Percentiles rank a stretch among this genome's conserved stretches.
Conservation (phyloP, 2,797 vertebrate genomes). For the Cyprinella venusta region DNA sequence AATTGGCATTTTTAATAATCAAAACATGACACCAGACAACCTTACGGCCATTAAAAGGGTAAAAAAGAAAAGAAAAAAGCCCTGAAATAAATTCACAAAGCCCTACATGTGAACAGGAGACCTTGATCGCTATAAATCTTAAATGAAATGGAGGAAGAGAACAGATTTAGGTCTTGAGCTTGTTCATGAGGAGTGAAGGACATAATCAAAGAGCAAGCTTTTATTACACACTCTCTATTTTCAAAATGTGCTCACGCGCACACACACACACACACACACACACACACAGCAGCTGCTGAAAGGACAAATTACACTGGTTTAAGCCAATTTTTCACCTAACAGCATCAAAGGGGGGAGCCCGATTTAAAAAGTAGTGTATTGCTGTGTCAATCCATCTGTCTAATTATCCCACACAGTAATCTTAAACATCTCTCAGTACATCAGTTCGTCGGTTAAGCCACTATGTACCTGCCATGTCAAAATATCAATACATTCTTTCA, state of each 20-base stretch:
- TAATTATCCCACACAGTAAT: slow-evolving; percentile 28
- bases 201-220: slow-evolving; percentile 77
- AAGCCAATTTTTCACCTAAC: slow-evolving; percentile 5
- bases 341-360: slow-evolving; percentile 7
- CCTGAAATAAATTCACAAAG: slow-evolving; percentile 72
- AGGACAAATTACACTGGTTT: slow-evolving; percentile 20
- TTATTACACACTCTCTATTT: slow-evolving; percentile 80
- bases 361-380: slow-evolving; percentile 30
- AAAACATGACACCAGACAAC: not conserved
- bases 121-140: slow-evolving; percentile 82
- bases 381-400: slow-evolving; percentile 46
- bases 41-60: not conserved
- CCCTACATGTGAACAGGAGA: slow-evolving; percentile 76
- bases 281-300: slow-evolving; percentile 22
- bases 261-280: not conserved
- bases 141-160: slow-evolving; percentile 78
- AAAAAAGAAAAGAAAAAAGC: slow-evolving; percentile 30
- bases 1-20: not conserved
- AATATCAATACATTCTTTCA: slow-evolving; percentile 28
- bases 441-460: slow-evolving; percentile 17
- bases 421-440: slow-evolving; percentile 41
- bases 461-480: slow-evolving; percentile 34
- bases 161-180: slow-evolving; percentile 73
- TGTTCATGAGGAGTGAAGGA: slow-evolving; percentile 69
- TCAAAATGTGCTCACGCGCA: slow-evolving; percentile 71